phyloP scores from a whole-genome alignment of 2,797 vertebrate species.

The Tiaroga cobitis region DNA sequence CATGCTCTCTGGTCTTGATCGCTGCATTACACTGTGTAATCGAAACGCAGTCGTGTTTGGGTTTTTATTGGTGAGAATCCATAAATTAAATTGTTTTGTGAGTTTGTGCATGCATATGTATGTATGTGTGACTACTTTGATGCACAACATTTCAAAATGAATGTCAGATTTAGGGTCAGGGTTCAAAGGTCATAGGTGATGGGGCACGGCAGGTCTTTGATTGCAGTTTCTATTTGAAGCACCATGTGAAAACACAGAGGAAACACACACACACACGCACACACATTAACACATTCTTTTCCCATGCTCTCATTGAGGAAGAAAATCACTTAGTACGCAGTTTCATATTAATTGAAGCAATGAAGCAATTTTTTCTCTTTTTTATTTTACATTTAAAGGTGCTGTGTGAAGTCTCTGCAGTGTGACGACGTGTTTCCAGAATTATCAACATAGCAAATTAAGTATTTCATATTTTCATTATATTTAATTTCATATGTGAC shows the following conservation, averaged over 20 bases:
- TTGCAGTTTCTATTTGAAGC: constrained; percentile 41
- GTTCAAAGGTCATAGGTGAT: constrained; percentile 41
- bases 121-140: constrained; percentile 17
- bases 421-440: neutral
- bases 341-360: neutral
- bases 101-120: neutral
- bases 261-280: neutral
- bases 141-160: constrained; percentile 9
- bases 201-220: constrained; percentile 36
- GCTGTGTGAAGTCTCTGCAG: neutral
- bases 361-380: neutral
- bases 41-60: neutral
- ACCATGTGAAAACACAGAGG: constrained; percentile 23
- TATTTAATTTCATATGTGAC: too few relatives aligned
- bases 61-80: neutral
- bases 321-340: neutral
- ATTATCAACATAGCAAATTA: neutral
- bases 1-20: neutral
- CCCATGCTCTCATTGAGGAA: neutral
- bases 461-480: neutral
- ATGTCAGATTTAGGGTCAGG: constrained; percentile 21
- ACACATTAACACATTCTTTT: neutral
- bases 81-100: neutral
- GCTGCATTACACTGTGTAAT: neutral
- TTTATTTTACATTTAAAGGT: neutral